Evolutionary conservation across 2,113 vertebrate genomes (phyloP), one percentile per base, ranked within the genome.

Genomic region (Sula dactylatra): DNA sequence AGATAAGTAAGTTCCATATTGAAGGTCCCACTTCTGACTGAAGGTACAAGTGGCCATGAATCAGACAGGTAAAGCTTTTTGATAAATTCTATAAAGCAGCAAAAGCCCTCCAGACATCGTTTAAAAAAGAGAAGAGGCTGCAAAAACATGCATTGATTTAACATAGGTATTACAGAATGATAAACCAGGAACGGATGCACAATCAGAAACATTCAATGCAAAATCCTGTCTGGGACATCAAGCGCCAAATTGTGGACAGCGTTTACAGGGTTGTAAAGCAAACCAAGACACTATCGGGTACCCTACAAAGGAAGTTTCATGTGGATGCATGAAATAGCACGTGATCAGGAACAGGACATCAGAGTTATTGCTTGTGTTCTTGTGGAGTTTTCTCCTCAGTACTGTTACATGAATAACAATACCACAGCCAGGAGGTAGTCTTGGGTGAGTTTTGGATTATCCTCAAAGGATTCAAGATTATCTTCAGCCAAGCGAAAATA

Each of bases 281-380:
- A 74, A 54, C 7, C 21, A 42, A 77, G 38, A 11, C 15, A 7
- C 27, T 7, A 4, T 3, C 16, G 16, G 14, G 24, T 26, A 32
- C 8, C 29, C 10, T 19, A 2, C 0, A 0, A 34, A 32, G 24
- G 13, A 50, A 25, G 34, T 17, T 22, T 16, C 21, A 40, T 5
- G 8, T 5, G 20, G 34, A n/a, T 27, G 16, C 8, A 55, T 7
- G 11, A 47, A 84, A 27, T 2, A 10, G 14, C 61, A 58, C 5
- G 5, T 17, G 24, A 44, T 13, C 0, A 0, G 29, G 15, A 80
- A 56, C 10, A 77, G 26, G n/a, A 64, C 25, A 32, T 58, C 9
- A 12, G 11, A 34, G 19, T 2, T 16, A 13, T 0, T 47, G 38
- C 31, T 84, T 14, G 18, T 11, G n/a, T 38, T 66, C 22, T 11